Evolutionary conservation across 2,797 vertebrate species (phyloP).

Genomic region (Acanthis flammea): DNA sequence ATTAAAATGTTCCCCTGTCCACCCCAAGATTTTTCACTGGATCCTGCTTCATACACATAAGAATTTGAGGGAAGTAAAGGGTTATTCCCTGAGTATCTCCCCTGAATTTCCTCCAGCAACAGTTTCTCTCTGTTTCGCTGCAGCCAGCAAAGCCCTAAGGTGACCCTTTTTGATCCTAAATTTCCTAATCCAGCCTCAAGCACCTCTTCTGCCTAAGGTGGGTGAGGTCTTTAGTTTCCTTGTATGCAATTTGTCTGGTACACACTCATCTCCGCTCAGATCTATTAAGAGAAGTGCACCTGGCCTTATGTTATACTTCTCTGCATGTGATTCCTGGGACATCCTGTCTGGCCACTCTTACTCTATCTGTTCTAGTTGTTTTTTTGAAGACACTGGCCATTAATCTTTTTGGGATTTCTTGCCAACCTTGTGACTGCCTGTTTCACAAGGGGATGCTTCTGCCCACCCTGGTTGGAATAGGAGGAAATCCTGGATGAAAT

Average conservation of each 20-base stretch:
- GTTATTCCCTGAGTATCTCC: not conserved
- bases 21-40: not conserved
- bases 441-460: accelerated
- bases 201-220: not conserved
- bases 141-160: not conserved
- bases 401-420: not conserved
- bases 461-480: not conserved
- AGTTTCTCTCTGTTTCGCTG: not conserved
- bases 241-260: not conserved
- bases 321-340: accelerated
- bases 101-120: not conserved
- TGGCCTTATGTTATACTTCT: not conserved
- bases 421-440: not conserved
- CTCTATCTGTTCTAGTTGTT: not conserved
- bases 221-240: not conserved
- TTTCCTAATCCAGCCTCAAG: not conserved
- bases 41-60: not conserved
- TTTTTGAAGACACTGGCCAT: not conserved
- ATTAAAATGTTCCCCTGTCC: not conserved
- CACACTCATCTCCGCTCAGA: not conserved
- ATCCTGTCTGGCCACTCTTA: not conserved
- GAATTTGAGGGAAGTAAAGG: not conserved
- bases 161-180: not conserved
- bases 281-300: not conserved
- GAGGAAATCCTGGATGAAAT: not conserved